Conservation (phyloP, 2,797 vertebrate species). For the Pempheris klunzingeri region DNA sequence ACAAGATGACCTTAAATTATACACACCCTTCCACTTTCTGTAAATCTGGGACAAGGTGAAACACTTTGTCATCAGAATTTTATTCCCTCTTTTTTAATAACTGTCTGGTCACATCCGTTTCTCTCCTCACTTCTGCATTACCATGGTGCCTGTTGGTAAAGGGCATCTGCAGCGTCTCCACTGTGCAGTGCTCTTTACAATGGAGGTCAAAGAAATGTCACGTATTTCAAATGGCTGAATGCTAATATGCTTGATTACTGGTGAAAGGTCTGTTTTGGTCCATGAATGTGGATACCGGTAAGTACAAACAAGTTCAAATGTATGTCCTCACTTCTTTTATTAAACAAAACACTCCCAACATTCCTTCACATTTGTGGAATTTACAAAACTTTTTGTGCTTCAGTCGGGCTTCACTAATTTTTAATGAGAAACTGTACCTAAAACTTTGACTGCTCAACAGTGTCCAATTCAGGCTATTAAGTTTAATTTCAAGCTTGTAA, state of each 20-base stretch:
- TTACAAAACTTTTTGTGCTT: constrained; percentile 22
- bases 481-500: constrained; percentile 61
- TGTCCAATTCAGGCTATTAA: constrained; percentile 59
- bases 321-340: constrained; percentile 16
- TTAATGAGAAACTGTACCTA: constrained; percentile 43
- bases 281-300: constrained; percentile 14
- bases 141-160: constrained; percentile 42
- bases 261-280: constrained; percentile 42
- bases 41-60: constrained; percentile 8
- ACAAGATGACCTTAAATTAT: constrained; percentile 2
- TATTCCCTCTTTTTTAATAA: constrained; percentile 23
- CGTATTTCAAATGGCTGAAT: constrained; percentile 41
- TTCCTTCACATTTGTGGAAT: constrained; percentile 32
- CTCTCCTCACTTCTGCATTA: constrained; percentile 68
- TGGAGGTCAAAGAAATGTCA: constrained; percentile 63
- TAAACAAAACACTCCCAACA: constrained; percentile 26
- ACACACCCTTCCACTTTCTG: constrained; percentile 1
- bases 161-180: constrained; percentile 49
- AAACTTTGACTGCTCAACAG: constrained; percentile 46
- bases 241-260: constrained; percentile 37
- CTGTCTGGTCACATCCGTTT: constrained; percentile 39
- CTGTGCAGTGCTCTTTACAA: constrained; percentile 20
- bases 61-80: constrained; percentile 40
- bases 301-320: constrained; percentile 31
- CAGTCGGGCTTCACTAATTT: constrained; percentile 23